A percentile compares a stretch with the other conserved stretches of the same genome.
Evolutionary conservation across 2,888 invertebrate genomes (phyloP).

Genomic region (Drosophila antonietae): DNA sequence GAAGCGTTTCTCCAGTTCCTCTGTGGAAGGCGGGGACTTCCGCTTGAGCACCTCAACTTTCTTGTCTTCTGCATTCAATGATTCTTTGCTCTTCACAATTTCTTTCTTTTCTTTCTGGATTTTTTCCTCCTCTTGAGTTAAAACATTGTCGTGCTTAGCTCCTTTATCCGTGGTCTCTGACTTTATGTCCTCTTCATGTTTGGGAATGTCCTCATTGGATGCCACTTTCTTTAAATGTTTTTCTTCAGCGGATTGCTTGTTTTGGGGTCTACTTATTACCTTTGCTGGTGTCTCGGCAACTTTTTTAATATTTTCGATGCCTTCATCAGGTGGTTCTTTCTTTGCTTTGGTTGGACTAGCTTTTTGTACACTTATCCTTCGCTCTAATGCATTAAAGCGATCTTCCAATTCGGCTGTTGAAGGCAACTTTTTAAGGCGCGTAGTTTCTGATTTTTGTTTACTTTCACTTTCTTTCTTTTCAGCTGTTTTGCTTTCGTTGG

Average conservation of each 20-base stretch:
- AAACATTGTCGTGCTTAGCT: background rate
- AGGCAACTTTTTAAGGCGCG: slow-evolving; percentile 67
- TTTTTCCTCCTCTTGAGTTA: background rate
- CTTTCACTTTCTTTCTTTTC: slow-evolving; percentile 15
- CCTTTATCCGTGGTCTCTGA: background rate
- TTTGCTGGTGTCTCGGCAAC: background rate
- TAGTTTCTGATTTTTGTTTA: slow-evolving; percentile 18
- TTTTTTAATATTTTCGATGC: background rate
- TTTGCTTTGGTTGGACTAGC: slow-evolving; percentile 61
- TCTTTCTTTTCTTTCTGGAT: background rate
- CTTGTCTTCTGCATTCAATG: background rate
- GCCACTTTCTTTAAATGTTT: background rate
- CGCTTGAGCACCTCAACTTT: slow-evolving; percentile 25
- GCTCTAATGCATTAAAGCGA: slow-evolving; percentile 76
- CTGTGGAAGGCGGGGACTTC: slow-evolving; percentile 74
- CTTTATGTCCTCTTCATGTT: background rate
- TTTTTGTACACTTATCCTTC: slow-evolving; percentile 63
- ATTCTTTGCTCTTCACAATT: background rate
- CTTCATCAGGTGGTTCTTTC: slow-evolving; percentile 78
- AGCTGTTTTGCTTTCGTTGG: slow-evolving; percentile 23
- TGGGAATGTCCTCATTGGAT: background rate
- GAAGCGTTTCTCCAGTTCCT: slow-evolving; percentile 80
- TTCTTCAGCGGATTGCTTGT: background rate
- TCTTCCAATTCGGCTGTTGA: slow-evolving; percentile 79
- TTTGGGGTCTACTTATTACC: background rate